Percentiles rank a stretch among this genome's conserved stretches.
phyloP scores from a whole-genome alignment of 2,113 vertebrate genomes.

The Melozone crissalis region DNA sequence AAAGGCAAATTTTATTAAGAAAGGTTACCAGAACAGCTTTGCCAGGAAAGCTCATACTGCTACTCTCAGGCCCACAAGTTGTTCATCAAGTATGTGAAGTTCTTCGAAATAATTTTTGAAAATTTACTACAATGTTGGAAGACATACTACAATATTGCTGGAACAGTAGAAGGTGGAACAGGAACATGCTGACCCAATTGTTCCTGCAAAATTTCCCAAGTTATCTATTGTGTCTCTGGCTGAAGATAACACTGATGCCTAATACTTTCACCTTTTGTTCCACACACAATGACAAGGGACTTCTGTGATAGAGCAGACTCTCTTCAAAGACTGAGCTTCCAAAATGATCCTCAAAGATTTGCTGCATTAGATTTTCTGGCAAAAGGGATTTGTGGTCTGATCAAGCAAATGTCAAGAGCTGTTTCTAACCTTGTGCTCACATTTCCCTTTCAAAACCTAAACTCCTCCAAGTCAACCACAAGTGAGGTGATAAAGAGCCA shows the following conservation, averaged over 20 bases:
- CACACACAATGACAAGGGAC: not conserved
- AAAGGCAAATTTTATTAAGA: not conserved
- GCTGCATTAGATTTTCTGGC: not conserved
- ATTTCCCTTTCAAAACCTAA: not conserved
- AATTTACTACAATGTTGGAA: not conserved
- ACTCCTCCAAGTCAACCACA: not conserved
- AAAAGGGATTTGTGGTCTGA: not conserved
- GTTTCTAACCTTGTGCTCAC: not conserved
- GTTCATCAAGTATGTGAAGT: not conserved
- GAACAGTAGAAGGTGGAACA: not conserved
- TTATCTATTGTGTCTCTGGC: not conserved
- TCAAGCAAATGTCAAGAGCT: not conserved
- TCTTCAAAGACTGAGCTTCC: conserved; percentile 22
- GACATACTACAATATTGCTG: not conserved
- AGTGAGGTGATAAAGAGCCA: not conserved
- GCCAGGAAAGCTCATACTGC: not conserved
- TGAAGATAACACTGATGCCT: conserved; percentile 3
- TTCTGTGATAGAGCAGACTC: not conserved
- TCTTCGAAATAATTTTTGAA: not conserved
- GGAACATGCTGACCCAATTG: not conserved
- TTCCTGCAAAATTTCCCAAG: not conserved
- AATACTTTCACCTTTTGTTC: not conserved
- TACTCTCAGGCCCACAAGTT: not conserved
- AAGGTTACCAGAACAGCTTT: not conserved
- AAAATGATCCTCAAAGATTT: not conserved